Evolutionary conservation across 2,888 invertebrate genomes (phyloP).

Genomic region (Diarsia dahlii): DNA sequence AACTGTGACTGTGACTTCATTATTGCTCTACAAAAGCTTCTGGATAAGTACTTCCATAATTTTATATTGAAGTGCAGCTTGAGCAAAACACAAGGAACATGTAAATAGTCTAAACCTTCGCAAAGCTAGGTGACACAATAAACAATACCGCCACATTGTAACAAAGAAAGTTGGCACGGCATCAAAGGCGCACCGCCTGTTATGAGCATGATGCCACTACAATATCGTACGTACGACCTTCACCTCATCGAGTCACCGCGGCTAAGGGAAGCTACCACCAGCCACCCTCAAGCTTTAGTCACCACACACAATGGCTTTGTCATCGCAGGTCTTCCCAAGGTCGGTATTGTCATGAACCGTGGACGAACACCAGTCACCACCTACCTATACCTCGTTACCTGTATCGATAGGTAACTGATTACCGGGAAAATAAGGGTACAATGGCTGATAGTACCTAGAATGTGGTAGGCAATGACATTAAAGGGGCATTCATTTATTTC

Average conservation of each 20-base stretch:
- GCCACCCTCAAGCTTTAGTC: slow-evolving; percentile 83
- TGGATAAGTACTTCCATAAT: slow-evolving; percentile 16
- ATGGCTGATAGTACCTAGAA: slow-evolving; percentile 41
- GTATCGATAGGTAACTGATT: slow-evolving; percentile 56
- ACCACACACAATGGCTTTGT: slow-evolving; percentile 87
- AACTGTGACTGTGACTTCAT: background rate
- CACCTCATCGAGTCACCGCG: slow-evolving; percentile 59
- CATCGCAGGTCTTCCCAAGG: slow-evolving; percentile 81
- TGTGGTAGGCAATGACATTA: slow-evolving; percentile 32
- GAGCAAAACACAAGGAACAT: slow-evolving; percentile 40
- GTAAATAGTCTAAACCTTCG: slow-evolving; percentile 54
- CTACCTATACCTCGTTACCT: slow-evolving; percentile 35
- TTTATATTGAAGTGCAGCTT: slow-evolving; percentile 18
- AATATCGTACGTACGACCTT: slow-evolving; percentile 73
- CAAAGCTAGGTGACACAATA: slow-evolving; percentile 61
- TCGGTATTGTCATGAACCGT: slow-evolving; percentile 66
- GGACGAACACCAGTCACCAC: slow-evolving; percentile 42
- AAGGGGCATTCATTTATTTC: slow-evolving; percentile 19
- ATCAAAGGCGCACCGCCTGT: slow-evolving; percentile 58
- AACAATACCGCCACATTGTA: slow-evolving; percentile 56
- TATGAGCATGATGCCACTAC: slow-evolving; percentile 73
- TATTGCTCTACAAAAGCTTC: slow-evolving; percentile 7
- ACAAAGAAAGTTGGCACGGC: slow-evolving; percentile 66
- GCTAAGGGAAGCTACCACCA: slow-evolving; percentile 74
- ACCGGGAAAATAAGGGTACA: slow-evolving; percentile 55